A percentile compares a stretch with the other conserved stretches of the same genome.
phyloP scores from a whole-genome alignment of 2,113 vertebrate genomes.

The Excalfactoria chinensis region DNA sequence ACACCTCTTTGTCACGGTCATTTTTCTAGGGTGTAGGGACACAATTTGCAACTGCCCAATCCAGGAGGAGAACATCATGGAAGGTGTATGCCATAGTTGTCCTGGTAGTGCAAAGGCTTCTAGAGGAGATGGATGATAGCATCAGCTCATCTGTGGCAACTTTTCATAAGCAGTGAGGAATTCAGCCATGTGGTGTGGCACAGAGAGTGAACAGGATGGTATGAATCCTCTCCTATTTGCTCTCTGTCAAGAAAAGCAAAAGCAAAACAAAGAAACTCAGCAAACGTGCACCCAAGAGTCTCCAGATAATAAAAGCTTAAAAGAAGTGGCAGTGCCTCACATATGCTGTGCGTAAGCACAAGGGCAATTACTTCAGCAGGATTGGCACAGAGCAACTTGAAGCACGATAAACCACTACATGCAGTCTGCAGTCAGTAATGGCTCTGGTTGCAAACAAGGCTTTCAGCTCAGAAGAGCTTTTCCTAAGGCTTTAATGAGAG shows the following conservation, averaged over 20 bases:
- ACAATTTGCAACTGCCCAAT: neutral
- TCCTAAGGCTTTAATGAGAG: neutral
- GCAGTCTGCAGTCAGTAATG: neutral
- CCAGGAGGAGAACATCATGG: neutral
- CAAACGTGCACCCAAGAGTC: neutral
- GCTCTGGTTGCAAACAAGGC: neutral
- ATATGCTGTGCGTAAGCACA: neutral
- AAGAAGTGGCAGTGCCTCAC: neutral
- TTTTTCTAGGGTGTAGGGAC: neutral
- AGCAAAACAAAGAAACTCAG: neutral
- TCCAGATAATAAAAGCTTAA: neutral
- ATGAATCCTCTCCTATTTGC: neutral
- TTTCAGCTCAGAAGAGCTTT: neutral
- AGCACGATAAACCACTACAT: neutral
- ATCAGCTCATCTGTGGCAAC: neutral
- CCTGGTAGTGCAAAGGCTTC: neutral
- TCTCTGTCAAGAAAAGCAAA: neutral
- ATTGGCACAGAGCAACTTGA: neutral
- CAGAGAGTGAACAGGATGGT: neutral
- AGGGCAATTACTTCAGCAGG: neutral
- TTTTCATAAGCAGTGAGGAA: neutral
- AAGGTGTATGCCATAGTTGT: neutral
- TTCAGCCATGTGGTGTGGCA: neutral
- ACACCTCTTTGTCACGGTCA: neutral
- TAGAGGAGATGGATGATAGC: neutral